Evolutionary conservation across 2,113 vertebrate genomes (phyloP), one percentile per base, ranked within the genome.

Genomic region (Sinocyclocheilus rhinocerous): DNA sequence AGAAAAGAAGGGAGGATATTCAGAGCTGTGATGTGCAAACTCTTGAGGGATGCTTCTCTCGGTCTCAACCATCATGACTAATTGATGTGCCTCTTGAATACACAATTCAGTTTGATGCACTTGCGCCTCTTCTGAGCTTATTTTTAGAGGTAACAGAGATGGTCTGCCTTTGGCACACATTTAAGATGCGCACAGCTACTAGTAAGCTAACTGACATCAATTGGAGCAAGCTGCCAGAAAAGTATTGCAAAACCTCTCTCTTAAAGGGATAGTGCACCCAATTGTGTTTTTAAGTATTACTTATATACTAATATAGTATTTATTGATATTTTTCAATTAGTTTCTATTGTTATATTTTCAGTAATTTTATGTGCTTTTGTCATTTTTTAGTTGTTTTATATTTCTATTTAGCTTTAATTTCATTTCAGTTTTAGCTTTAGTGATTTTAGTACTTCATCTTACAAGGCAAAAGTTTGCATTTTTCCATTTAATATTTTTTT

Each of bases 21-120:
- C 50, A 39, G 29, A n/a, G 33, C n/a, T 81, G 39, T 59, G 55
- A 29, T 63, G 26, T 6, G 45, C 61, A 85, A 52, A 80, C 76
- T 88, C 63, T 84, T 52, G 18, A 63, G 75, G 39, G 65, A 80
- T 45, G 42, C 63, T 85, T 65, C 67, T 82, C 82, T 84, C 65
- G 29, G 81, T 90, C 78, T 78, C 52, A 24, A 78, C 50, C 67
- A 87, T 76, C 88, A 89, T 89, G 85, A 86, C 33, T 88, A 89
- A 89, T 87, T 89, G 77, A 87, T 87, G 83, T 16, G 18, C 22
- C 77, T 84, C 78, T 52, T 59, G 84, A 86, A 88, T 76, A 83
- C 78, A 84, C 81, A 84, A 73, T 84, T 83, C 84, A 59, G 70
- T 79, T 63, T 88, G 81, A 87, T 86, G 76, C 84, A 82, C 77